Evolutionary conservation across 2,113 vertebrate genomes (phyloP), one percentile per base, ranked within the genome.

Genomic region (Rhabdornis inornatus): DNA sequence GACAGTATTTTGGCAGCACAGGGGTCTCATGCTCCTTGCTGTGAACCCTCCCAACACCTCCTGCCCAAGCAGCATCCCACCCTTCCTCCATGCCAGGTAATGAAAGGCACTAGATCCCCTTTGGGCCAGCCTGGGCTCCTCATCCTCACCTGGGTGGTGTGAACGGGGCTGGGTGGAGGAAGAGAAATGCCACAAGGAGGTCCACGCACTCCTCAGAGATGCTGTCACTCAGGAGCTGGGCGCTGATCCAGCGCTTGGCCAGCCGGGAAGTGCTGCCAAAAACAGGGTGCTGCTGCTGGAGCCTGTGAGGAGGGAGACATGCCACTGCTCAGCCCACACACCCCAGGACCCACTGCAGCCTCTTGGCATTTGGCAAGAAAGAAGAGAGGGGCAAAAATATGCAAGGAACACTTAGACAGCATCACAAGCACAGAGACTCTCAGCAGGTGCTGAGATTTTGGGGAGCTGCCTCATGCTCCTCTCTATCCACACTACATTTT

Each of bases 231-330:
- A 99, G 97, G 50, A 99, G 98, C 95, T 99, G 99, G 63, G 99
- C 98, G 0, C 97, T 98, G 44, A 99, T 93, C 99, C 99, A 99
- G 31, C 99, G 99, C 86, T 99, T 99, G 83, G 98, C 98, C 85
- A 99, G 97, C 22, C 99, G 99, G 70, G 98, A 99, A 52, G 98
- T 98, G 6, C 98, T 97, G 0, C 99, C 98, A 0, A 99, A 99
- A 88, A 98, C 98, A 0, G 98, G 97, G 78, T 99, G 97, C 97
- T 99, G 99, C 98, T 99, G 99, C 93, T 99, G 99, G 33, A 99
- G 98, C 68, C 99, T 99, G 91, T 1, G 2, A 75, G 30, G 27
- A 59, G 4, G 2, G 9, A 64, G 27, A 72, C 2, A 74, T 17
- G 1, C 2, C 71, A 77, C 50, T 50, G 85, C 13, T 83, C 56